Evolutionary conservation across 2,888 invertebrate species (phyloP).

Genomic region (Platerodrilus igneus): DNA sequence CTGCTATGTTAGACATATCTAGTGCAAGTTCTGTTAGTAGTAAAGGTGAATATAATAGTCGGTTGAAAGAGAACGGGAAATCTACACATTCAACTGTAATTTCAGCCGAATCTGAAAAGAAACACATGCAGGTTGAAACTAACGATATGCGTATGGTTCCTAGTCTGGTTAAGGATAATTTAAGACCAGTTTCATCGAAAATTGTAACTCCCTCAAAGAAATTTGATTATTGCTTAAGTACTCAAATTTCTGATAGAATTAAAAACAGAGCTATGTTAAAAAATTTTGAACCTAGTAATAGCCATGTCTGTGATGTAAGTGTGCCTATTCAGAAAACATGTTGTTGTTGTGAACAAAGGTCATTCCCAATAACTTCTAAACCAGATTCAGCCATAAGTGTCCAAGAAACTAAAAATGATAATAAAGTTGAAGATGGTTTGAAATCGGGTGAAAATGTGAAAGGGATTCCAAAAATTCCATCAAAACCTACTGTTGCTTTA

Average conservation of each 20-base stretch:
- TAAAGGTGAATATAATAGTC: conserved; percentile 17
- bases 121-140: no score
- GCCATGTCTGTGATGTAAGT: no score
- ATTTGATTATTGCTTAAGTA: conserved; percentile 35
- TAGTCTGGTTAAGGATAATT: no score
- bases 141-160: no score
- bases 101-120: no score
- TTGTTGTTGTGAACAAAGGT: no score
- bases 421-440: not conserved
- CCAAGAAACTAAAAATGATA: not conserved
- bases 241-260: conserved; percentile 42
- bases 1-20: conserved; percentile 8
- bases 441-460: not conserved
- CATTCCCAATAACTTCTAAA: no score
- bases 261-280: no score
- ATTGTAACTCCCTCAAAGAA: no score
- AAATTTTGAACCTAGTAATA: no score
- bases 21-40: conserved; percentile 10
- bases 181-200: no score
- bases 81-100: no score
- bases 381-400: not conserved
- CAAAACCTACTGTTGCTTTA: conserved; percentile 30
- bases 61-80: not conserved
- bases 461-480: conserved; percentile 16
- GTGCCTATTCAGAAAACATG: not conserved